A percentile compares a stretch with the other conserved stretches of the same genome.
These are phyloP conservation scores for Zonotrichia albicollis DNA, from an alignment of 2,797 vertebrate species.

Conservation along the genomic window DNA sequence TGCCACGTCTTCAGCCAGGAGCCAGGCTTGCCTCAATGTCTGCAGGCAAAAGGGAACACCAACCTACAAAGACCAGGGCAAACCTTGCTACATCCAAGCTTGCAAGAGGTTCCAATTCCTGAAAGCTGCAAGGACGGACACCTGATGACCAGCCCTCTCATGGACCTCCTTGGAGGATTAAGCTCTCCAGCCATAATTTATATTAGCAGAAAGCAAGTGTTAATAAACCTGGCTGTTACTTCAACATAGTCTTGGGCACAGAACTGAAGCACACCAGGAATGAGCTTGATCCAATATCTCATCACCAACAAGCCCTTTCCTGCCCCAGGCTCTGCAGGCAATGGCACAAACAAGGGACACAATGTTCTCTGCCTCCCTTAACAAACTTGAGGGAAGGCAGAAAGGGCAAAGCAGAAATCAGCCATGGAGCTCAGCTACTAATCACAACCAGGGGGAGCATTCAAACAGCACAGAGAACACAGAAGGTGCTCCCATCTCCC, in stretches of 20 bases:
- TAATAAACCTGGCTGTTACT: not conserved
- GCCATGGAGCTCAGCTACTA: not conserved
- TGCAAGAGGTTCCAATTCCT: not conserved
- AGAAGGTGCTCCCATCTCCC: not conserved
- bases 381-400: not conserved
- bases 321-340: not conserved
- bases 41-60: not conserved
- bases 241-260: not conserved
- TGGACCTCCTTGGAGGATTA: accelerated
- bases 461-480: accelerated
- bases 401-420: not conserved
- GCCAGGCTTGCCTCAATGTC: not conserved
- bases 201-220: not conserved
- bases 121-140: not conserved
- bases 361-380: not conserved
- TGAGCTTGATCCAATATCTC: not conserved
- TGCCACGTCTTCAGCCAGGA: not conserved
- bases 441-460: not conserved
- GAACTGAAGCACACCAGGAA: not conserved
- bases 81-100: not conserved
- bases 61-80: not conserved
- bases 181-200: not conserved
- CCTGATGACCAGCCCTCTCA: not conserved
- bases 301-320: not conserved
- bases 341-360: not conserved